Evolutionary conservation across 2,797 vertebrate genomes (phyloP).

Genomic region (Clarias laeviceps): DNA sequence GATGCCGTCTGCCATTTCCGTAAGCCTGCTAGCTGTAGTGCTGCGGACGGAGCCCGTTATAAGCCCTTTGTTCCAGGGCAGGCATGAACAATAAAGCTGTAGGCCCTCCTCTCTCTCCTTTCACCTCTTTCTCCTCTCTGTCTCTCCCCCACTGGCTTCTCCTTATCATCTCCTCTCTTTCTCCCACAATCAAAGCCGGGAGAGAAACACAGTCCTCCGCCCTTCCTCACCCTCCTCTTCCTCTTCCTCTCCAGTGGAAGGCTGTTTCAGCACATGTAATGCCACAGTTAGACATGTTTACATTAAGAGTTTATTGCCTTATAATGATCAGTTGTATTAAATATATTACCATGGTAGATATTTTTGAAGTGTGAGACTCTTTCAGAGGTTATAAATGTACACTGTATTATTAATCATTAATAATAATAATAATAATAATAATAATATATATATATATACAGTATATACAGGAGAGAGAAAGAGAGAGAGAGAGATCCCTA

Average conservation of each 20-base stretch:
- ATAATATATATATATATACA: too few relatives aligned
- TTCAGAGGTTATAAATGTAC: background rate
- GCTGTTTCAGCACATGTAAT: conserved; percentile 27
- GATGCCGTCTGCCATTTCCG: conserved; percentile 26
- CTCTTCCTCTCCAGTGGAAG: conserved; percentile 15
- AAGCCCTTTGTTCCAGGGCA: conserved; percentile 61
- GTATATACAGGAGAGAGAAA: too few relatives aligned
- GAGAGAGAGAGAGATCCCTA: too few relatives aligned
- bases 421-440: too few relatives aligned
- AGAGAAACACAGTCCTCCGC: conserved; percentile 31
- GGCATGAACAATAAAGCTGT: conserved; percentile 62
- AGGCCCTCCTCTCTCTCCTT: conserved; percentile 63
- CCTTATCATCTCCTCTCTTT: conserved; percentile 30
- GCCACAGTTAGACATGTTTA: background rate
- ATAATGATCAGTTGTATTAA: background rate
- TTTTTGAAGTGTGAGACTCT: background rate
- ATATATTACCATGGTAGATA: background rate
- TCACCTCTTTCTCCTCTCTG: conserved; percentile 44
- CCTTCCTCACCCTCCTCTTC: conserved; percentile 32
- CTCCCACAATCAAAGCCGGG: conserved; percentile 38
- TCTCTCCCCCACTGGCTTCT: conserved; percentile 40
- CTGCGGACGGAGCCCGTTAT: conserved; percentile 46
- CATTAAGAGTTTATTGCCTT: background rate
- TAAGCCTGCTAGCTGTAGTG: conserved; percentile 24
- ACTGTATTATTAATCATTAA: too few relatives aligned